Evolutionary conservation across 2,113 vertebrate species (phyloP), one percentile per base, ranked within the genome.

Genomic region (Miniopterus natalensis): DNA sequence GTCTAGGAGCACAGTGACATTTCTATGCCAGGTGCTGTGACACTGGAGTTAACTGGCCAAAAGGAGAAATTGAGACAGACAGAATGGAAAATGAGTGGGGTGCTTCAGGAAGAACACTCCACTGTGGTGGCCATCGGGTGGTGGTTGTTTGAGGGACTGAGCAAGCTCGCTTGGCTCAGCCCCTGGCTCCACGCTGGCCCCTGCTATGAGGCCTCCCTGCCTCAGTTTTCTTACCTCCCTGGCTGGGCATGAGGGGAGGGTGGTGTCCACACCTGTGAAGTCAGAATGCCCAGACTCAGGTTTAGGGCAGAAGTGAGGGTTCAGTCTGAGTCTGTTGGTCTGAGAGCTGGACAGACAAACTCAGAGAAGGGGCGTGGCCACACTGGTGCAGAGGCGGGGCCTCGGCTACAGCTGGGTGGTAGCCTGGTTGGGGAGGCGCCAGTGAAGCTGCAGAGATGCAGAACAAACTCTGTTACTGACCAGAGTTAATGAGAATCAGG

Each of bases 231-330:
- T 27, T 40, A 9, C 31, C 29, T 85, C 18, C 8, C 74, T 23
- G 29, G 40, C 27, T 2, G 14, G 17, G 42, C 8, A 8, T 7
- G 29, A 42, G 49, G 5, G 13, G 25, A 9, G 20, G 61, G 21
- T 0, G 42, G 5, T 8, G 23, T 12, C 11, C 3, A 9, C 1
- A 4, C 25, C 61, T 0, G 8, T 12, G 31, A 0, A 40, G 83
- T 36, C 40, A 5, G 14, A 8, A 9, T 5, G 31, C 1, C 0
- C 17, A 51, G 78, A 29, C 2, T 15, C 25, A 3, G 1, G 45
- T 3, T 18, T 23, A 25, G 49, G 42, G 23, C 71, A 29, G 40
- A 57, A 51, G 73, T 0, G 1, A 25, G 63, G 59, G 9, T 3
- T 55, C 3, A 2, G 47, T 9, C 14, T 3, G 10, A 12, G 45